Conservation (phyloP, 2,113 vertebrate species). For the Zootoca vivipara region DNA sequence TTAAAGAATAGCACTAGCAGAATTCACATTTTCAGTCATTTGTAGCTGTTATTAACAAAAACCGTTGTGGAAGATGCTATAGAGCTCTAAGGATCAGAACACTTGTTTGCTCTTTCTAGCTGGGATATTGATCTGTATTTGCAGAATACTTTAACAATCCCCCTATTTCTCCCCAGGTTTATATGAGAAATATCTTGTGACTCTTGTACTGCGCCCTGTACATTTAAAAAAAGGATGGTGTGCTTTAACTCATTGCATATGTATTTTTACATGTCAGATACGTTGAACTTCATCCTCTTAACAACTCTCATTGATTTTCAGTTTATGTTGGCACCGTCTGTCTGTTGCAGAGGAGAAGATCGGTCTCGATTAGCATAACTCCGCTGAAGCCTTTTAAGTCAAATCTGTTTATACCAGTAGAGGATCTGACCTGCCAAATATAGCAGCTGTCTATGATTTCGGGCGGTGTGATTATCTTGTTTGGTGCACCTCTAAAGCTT, state of each 20-base stretch:
- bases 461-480: conserved; percentile 6
- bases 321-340: conserved; percentile 11
- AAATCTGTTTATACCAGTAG: conserved; percentile 7
- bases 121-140: conserved; percentile 38
- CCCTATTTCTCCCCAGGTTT: conserved; percentile 21
- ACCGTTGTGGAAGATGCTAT: neutral
- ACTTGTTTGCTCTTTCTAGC: conserved; percentile 32
- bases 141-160: conserved; percentile 36
- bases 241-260: conserved; percentile 27
- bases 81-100: conserved; percentile 18
- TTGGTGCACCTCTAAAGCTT: neutral
- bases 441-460: neutral
- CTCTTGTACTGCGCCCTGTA: neutral
- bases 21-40: neutral
- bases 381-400: neutral
- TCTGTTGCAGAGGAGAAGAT: conserved; percentile 11
- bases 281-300: conserved; percentile 5
- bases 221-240: neutral
- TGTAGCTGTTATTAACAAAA: neutral
- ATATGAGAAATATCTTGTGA: conserved; percentile 31
- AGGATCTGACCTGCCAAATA: conserved; percentile 7
- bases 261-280: conserved; percentile 33
- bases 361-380: conserved; percentile 2
- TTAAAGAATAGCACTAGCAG: neutral
- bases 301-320: conserved; percentile 16